These are phyloP conservation scores for Drepanosiphum platanoidis DNA, from an alignment of 2,888 invertebrate genomes.

Conservation along the genomic window DNA sequence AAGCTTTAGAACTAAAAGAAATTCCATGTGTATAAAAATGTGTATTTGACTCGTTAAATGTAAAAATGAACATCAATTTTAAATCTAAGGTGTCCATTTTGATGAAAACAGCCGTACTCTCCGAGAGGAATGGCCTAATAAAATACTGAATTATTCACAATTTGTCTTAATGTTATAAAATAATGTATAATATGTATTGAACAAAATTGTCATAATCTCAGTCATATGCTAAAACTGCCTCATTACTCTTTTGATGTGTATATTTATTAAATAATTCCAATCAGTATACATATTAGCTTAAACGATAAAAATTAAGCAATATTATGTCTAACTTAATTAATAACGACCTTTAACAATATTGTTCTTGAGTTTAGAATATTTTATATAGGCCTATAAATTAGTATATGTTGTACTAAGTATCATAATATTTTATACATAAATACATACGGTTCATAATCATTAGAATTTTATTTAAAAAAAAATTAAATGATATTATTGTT, in stretches of 20 bases:
- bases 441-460: constrained; percentile 53
- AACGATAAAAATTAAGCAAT: constrained; percentile 46
- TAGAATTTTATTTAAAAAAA: constrained; percentile 49
- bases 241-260: constrained; percentile 41
- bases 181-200: constrained; percentile 36
- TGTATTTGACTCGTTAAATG: constrained; percentile 33
- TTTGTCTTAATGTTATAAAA: constrained; percentile 25
- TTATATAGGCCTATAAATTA: constrained; percentile 46
- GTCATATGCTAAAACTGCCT: constrained; percentile 46
- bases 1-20: constrained; percentile 35
- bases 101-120: constrained; percentile 13
- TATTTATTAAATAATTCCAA: constrained; percentile 28
- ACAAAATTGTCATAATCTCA: constrained; percentile 44
- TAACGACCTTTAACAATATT: constrained; percentile 20
- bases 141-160: constrained; percentile 49
- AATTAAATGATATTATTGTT: constrained; percentile 49
- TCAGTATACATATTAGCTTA: constrained; percentile 46
- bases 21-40: constrained; percentile 47
- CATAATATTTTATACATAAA: constrained; percentile 53
- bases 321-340: constrained; percentile 41
- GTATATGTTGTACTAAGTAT: constrained; percentile 43
- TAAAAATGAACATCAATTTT: constrained; percentile 44
- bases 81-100: constrained; percentile 24
- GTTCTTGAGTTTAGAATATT: constrained; percentile 49
- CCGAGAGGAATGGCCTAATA: constrained; percentile 38